Evolutionary conservation across 2,888 invertebrate genomes (phyloP).

Genomic region (Crioceris asparagi): DNA sequence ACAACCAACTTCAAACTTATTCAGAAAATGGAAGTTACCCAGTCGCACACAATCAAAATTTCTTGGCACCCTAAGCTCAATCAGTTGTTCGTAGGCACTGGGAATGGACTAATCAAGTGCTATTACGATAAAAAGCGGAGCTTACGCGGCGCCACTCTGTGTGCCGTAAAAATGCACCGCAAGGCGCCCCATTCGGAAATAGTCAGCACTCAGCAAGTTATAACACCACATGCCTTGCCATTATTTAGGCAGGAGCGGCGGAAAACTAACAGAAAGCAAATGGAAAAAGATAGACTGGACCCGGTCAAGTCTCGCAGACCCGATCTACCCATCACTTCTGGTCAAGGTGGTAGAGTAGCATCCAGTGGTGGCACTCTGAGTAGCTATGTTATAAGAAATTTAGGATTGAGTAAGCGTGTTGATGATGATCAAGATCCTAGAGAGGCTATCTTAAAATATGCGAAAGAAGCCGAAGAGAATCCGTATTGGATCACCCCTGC

Average conservation of each 20-base stretch:
- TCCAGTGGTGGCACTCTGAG: slow-evolving; percentile 92
- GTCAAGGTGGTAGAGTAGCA: slow-evolving; percentile 82
- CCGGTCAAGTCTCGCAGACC: slow-evolving; percentile 74
- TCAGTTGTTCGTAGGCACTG: slow-evolving; percentile 87
- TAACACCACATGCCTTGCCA: slow-evolving; percentile 92
- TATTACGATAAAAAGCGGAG: slow-evolving; percentile 85
- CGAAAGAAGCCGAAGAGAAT: slow-evolving; percentile 90
- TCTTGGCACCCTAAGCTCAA: slow-evolving; percentile 98
- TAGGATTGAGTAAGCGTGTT: slow-evolving; percentile 84
- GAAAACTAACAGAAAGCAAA: slow-evolving; percentile 76
- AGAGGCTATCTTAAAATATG: slow-evolving; percentile 88
- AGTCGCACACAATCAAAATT: slow-evolving; percentile 77
- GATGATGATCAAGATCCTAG: slow-evolving; percentile 91
- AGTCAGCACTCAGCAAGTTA: slow-evolving; percentile 72
- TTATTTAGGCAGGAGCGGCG: slow-evolving; percentile 88
- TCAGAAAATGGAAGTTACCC: slow-evolving; percentile 63
- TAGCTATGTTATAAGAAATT: slow-evolving; percentile 81
- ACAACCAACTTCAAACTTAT: slow-evolving; percentile 64
- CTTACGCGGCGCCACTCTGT: slow-evolving; percentile 81
- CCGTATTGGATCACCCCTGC: slow-evolving; percentile 95
- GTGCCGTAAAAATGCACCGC: slow-evolving; percentile 69
- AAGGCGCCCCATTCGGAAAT: slow-evolving; percentile 77
- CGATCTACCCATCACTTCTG: slow-evolving; percentile 79
- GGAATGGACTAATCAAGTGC: slow-evolving; percentile 80
- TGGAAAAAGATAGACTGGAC: slow-evolving; percentile 84